These are phyloP conservation scores for Chunga burmeisteri DNA, from an alignment of 2,113 vertebrate species.

Conservation along the genomic window DNA sequence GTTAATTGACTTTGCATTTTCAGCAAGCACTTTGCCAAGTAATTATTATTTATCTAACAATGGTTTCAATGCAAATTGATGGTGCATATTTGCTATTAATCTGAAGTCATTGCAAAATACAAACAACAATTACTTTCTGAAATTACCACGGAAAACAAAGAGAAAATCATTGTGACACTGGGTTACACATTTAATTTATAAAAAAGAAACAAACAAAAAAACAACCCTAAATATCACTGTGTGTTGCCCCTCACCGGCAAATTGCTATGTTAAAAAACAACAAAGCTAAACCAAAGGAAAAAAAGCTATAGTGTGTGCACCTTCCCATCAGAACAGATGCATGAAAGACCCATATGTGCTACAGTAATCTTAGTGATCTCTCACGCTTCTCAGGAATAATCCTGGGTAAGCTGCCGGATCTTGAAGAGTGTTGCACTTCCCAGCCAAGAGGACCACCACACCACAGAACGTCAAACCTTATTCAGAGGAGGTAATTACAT, in stretches of 20 bases:
- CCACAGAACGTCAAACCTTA: neutral
- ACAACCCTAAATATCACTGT: neutral
- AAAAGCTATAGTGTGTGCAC: neutral
- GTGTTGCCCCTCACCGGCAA: neutral
- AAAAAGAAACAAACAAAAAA: neutral
- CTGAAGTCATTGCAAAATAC: neutral
- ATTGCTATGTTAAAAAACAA: neutral
- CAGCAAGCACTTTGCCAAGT: slow-evolving; percentile 26
- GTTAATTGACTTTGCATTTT: slow-evolving; percentile 61
- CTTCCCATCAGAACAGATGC: neutral
- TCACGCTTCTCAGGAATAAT: neutral
- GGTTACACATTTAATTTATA: neutral
- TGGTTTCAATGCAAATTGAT: slow-evolving; percentile 36
- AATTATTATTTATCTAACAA: slow-evolving; percentile 55
- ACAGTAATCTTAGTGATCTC: neutral
- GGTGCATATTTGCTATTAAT: slow-evolving; percentile 39
- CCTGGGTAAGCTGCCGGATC: neutral
- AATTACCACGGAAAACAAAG: slow-evolving; percentile 16
- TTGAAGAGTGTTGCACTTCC: neutral
- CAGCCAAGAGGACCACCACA: neutral
- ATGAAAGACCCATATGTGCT: neutral
- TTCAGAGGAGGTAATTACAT: neutral
- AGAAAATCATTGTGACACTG: neutral
- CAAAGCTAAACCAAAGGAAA: neutral
- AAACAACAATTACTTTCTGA: slow-evolving; percentile 43